Percentiles rank a stretch among this genome's conserved stretches.
These are phyloP conservation scores for Sander lucioperca DNA, from an alignment of 2,113 vertebrate genomes.

Conservation along the genomic window DNA sequence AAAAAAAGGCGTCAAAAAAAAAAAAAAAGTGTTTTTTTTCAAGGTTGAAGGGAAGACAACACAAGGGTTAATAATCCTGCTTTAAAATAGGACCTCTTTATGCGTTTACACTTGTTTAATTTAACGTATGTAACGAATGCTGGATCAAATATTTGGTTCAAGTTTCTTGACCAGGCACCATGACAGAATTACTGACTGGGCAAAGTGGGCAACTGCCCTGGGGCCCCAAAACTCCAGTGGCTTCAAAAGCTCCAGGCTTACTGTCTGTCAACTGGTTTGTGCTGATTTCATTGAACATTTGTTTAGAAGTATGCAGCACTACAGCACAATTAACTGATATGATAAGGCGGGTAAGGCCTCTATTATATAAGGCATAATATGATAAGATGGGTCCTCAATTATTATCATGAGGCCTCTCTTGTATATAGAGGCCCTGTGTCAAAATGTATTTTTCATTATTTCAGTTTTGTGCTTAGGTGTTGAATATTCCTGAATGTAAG, in stretches of 20 bases:
- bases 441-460: neutral
- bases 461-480: neutral
- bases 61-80: too few species aligned
- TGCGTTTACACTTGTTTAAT: neutral
- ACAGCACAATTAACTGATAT: neutral
- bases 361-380: neutral
- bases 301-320: neutral
- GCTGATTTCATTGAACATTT: slow-evolving; percentile 18
- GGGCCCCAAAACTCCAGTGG: neutral
- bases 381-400: neutral
- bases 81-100: neutral
- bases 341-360: neutral
- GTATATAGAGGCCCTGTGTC: neutral
- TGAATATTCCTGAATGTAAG: too few species aligned
- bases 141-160: neutral
- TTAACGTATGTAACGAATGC: neutral
- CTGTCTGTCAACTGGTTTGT: slow-evolving; percentile 5
- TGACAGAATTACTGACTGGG: neutral
- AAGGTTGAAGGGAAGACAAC: too few species aligned
- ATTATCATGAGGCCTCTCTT: neutral
- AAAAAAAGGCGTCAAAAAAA: too few species aligned
- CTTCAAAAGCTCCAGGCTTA: neutral
- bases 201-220: neutral
- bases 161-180: neutral
- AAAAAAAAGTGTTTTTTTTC: too few species aligned